A percentile compares a stretch with the other conserved stretches of the same genome.
Conservation (phyloP, 1,140 invertebrate species). For the Brachystomella parvula region DNA sequence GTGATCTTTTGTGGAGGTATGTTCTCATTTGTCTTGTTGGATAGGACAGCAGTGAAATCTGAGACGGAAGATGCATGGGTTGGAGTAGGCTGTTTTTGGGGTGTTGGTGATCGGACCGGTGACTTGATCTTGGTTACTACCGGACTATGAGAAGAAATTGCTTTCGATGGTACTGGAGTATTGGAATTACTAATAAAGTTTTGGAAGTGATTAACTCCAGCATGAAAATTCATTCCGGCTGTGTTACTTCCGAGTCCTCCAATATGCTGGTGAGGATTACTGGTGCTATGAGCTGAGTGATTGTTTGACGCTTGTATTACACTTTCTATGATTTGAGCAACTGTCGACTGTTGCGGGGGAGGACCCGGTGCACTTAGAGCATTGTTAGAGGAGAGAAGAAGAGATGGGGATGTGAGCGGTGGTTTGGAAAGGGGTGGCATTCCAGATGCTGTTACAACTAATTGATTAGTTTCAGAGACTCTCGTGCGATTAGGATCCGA, state of each 20-base stretch:
- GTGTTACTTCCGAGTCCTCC: not conserved
- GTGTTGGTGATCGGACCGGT: not conserved
- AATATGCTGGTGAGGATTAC: not conserved
- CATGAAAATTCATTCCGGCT: not conserved
- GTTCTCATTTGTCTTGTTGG: constrained; percentile 36
- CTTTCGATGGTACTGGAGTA: not conserved
- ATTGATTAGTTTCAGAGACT: not conserved
- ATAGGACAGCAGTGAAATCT: constrained; percentile 29
- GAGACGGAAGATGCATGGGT: not conserved
- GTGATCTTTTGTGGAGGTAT: constrained; percentile 19
- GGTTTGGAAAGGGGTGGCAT: constrained; percentile 37
- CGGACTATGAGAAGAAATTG: not conserved
- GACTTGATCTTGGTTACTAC: constrained; percentile 3
- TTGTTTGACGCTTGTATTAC: constrained; percentile 33
- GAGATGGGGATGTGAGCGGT: constrained; percentile 33
- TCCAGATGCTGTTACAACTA: not conserved
- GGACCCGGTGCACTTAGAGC: constrained; percentile 21
- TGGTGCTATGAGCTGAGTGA: constrained; percentile 18
- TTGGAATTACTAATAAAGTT: not conserved
- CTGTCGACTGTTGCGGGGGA: constrained; percentile 29
- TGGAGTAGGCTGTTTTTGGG: not conserved
- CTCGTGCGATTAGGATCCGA: not conserved
- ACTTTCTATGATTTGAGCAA: constrained; percentile 38
- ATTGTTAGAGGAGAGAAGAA: constrained; percentile 21
- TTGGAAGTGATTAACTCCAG: not conserved